These are phyloP conservation scores for Lithophane semibrunnea DNA, from an alignment of 2,888 invertebrate genomes.

Conservation along the genomic window DNA sequence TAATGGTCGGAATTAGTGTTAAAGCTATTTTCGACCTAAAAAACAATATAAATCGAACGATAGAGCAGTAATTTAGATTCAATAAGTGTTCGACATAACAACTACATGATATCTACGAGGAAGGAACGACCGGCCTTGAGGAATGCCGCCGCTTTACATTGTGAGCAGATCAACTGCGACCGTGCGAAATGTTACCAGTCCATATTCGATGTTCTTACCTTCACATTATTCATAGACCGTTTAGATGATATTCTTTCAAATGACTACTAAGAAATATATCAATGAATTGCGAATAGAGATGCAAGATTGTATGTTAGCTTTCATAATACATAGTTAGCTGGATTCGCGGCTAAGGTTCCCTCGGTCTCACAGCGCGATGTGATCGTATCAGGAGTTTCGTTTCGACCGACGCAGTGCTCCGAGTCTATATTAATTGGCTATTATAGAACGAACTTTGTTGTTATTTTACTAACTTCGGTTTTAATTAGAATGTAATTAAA, in stretches of 20 bases:
- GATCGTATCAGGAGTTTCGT: constrained; percentile 76
- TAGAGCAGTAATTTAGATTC: constrained; percentile 67
- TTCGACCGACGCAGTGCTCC: constrained; percentile 57
- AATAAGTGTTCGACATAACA: constrained; percentile 67
- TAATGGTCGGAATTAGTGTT: constrained; percentile 1
- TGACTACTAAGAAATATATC: constrained; percentile 21
- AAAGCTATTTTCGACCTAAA: constrained; percentile 32
- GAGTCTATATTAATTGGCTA: constrained; percentile 64
- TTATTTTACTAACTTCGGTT: constrained; percentile 54
- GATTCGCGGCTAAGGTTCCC: constrained; percentile 63
- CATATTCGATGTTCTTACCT: constrained; percentile 34
- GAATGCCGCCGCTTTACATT: constrained; percentile 79
- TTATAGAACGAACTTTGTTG: constrained; percentile 58
- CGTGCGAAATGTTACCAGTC: constrained; percentile 58
- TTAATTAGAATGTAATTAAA: constrained; percentile 62
- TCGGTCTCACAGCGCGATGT: constrained; percentile 69
- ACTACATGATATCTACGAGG: constrained; percentile 69
- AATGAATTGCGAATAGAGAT: constrained; percentile 39
- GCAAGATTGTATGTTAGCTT: constrained; percentile 18
- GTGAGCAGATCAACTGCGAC: constrained; percentile 54
- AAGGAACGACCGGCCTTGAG: constrained; percentile 86
- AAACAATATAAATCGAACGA: constrained; percentile 55
- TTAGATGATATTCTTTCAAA: not conserved
- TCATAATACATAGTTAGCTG: constrained; percentile 38
- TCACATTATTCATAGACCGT: constrained; percentile 21